A percentile compares a stretch with the other conserved stretches of the same genome.
These are phyloP conservation scores for Gastracanthus pulcherrimus DNA, from an alignment of 2,888 invertebrate species.

Conservation along the genomic window DNA sequence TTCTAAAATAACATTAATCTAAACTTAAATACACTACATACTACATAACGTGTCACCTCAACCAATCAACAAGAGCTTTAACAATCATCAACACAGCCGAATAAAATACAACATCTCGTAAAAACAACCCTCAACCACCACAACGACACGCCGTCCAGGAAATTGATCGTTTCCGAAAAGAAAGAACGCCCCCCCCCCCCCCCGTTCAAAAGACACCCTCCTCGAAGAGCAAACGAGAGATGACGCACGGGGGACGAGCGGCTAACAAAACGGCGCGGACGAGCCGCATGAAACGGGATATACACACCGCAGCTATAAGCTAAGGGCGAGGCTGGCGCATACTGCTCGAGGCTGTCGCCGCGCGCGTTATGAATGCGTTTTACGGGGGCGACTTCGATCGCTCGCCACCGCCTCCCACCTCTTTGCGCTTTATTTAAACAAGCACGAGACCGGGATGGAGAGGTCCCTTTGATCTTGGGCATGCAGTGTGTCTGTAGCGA, in stretches of 20 bases:
- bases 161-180: constrained; percentile 37
- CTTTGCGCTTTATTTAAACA: not conserved
- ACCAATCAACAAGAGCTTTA: too few relatives aligned
- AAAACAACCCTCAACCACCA: not conserved
- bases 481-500: too few relatives aligned
- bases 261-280: not conserved
- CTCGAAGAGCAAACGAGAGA: constrained; percentile 7
- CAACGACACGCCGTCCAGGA: not conserved
- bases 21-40: too few relatives aligned
- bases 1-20: too few relatives aligned
- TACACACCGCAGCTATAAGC: too few relatives aligned
- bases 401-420: not conserved
- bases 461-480: not conserved
- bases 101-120: not conserved
- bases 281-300: constrained; percentile 8
- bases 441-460: not conserved
- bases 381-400: not conserved
- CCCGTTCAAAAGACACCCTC: not conserved
- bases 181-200: not conserved
- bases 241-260: not conserved
- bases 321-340: too few relatives aligned
- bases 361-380: not conserved
- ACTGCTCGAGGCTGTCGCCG: constrained; percentile 1
- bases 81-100: not conserved
- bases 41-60: too few relatives aligned